Evolutionary conservation across 2,797 vertebrate species (phyloP), one percentile per base, ranked within the genome.

Genomic region (Serranus cabrilla): DNA sequence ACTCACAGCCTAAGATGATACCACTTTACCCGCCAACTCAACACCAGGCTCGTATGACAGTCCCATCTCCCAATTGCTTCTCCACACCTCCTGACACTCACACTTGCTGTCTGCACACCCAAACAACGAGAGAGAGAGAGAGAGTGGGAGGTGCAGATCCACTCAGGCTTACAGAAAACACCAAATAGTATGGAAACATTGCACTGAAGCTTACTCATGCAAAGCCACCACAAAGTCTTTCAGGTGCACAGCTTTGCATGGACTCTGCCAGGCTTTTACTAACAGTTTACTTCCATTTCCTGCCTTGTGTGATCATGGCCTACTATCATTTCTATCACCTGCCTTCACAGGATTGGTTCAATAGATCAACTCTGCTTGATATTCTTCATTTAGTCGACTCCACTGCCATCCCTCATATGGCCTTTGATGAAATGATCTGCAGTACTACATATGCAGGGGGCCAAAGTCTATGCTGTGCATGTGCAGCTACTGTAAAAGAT

Each of bases 101-200:
- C 23, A 46, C 73, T 46, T 64, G 57, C 59, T 78, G 68, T 40
- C 56, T 60, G 47, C 68, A 40, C 52, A 50, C 49, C 47, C 59
- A 76, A 66, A 71, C 40, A 78, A 51, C 12, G n/a, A 27, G 62
- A 62, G 31, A 40, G 58, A 31, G n/a, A 18, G 57, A 25, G 17
- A 17, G 66, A 70, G 65, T 56, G 51, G 78, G 69, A 82, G 74
- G 37, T 37, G 42, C 42, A 45, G 56, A 83, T 68, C 59, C 71
- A 77, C 72, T 82, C 54, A 55, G 65, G 70, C 77, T 83, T 37
- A 89, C 34, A 9, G 49, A 78, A 62, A 86, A 82, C 70, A 71
- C 52, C 58, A 85, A 85, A 88, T 81, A 70, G 63, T 63, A 76
- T 57, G 76, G 74, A 88, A 89, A 84, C 68, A 78, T 79, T 49